Conservation (phyloP, 2,113 vertebrate species). For the Prionailurus viverrinus region DNA sequence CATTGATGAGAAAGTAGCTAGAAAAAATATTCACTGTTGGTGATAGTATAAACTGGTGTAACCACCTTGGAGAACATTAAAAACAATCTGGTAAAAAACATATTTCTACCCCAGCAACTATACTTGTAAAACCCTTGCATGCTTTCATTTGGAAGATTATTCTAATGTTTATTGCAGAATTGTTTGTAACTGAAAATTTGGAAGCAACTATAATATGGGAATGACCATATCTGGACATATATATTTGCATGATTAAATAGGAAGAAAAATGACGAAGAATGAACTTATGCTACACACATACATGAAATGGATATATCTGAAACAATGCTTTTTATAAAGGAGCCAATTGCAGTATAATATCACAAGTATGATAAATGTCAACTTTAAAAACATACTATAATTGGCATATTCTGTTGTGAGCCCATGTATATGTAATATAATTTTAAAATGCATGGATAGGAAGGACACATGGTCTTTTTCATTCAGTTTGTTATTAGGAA, state of each 20-base stretch:
- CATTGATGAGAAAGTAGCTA: neutral
- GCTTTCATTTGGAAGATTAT: neutral
- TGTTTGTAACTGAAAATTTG: neutral
- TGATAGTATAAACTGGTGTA: neutral
- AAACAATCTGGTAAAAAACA: neutral
- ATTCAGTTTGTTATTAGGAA: neutral
- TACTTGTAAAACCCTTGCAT: neutral
- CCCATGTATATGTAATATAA: neutral
- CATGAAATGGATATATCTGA: neutral
- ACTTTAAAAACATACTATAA: neutral
- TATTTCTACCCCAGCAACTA: neutral
- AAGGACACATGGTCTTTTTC: neutral
- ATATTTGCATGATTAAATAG: neutral
- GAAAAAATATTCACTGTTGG: neutral
- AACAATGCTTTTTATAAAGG: neutral
- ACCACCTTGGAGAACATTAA: neutral
- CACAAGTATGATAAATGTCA: neutral
- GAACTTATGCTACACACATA: neutral
- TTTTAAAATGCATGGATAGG: neutral
- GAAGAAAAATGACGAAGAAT: neutral
- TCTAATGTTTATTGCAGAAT: neutral
- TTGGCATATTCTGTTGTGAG: neutral
- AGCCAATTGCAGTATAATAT: neutral
- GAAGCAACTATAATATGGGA: neutral
- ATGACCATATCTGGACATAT: neutral